A percentile compares a stretch with the other conserved stretches of the same genome.
phyloP scores from a whole-genome alignment of 1,140 invertebrate genomes.

The Zaprionus capensis region DNA sequence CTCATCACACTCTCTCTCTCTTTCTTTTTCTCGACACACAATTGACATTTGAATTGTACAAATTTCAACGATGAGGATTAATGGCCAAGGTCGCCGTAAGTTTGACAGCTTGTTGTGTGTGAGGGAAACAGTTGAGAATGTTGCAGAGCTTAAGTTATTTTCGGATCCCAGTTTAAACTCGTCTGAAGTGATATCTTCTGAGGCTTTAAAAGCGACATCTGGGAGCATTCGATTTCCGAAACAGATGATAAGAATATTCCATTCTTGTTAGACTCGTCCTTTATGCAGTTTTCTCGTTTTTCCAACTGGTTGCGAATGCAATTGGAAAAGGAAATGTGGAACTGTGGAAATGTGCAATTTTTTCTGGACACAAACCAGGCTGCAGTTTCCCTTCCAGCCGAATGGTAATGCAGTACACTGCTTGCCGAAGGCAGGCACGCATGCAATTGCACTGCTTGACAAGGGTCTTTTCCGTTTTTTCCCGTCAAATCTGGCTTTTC shows the following conservation, averaged over 20 bases:
- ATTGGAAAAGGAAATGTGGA: slow-evolving; percentile 30
- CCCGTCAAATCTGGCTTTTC: background rate
- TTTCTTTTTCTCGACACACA: slow-evolving; percentile 22
- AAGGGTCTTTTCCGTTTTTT: background rate
- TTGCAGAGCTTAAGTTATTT: slow-evolving; percentile 38
- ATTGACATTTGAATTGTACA: slow-evolving; percentile 78
- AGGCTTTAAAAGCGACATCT: slow-evolving; percentile 32
- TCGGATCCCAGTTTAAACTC: slow-evolving; percentile 14
- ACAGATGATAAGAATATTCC: background rate
- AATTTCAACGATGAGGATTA: slow-evolving; percentile 78
- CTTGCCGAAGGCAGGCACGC: background rate
- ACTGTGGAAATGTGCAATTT: slow-evolving; percentile 37
- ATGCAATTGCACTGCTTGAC: slow-evolving; percentile 27
- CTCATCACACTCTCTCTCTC: background rate
- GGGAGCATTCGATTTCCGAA: background rate
- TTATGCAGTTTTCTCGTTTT: slow-evolving; percentile 5
- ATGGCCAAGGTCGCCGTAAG: slow-evolving; percentile 76
- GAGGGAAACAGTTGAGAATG: background rate
- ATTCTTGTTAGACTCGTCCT: slow-evolving; percentile 27
- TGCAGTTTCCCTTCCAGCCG: slow-evolving; percentile 11
- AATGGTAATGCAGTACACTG: slow-evolving; percentile 37
- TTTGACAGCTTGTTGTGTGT: slow-evolving; percentile 62
- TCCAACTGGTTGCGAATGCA: slow-evolving; percentile 21
- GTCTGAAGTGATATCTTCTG: background rate
- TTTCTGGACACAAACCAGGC: slow-evolving; percentile 45